A percentile compares a stretch with the other conserved stretches of the same genome.
phyloP scores from a whole-genome alignment of 2,797 vertebrate genomes.

The Sebastes iracundus region DNA sequence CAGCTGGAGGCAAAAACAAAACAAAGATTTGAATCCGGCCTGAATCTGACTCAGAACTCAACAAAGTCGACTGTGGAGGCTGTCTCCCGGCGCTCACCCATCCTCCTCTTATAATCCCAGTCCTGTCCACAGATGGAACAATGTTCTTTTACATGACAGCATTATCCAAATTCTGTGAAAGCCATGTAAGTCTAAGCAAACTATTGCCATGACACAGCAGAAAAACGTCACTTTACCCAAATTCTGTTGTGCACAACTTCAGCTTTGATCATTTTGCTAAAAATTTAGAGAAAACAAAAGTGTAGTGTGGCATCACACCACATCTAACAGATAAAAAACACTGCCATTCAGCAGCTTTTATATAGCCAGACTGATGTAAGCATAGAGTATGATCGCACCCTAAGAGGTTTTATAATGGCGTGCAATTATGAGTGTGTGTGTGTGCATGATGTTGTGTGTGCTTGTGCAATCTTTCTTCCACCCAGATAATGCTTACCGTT shows the following conservation, averaged over 20 bases:
- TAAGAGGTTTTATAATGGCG: slow-evolving; percentile 49
- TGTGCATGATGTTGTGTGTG: slow-evolving; percentile 16
- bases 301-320: neutral
- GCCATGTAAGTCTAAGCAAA: slow-evolving; percentile 23
- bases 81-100: slow-evolving; percentile 10
- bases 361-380: slow-evolving; percentile 28
- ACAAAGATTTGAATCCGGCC: slow-evolving; percentile 11
- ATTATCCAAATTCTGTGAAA: slow-evolving; percentile 21
- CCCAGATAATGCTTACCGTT: slow-evolving; percentile 64
- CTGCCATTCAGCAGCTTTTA: slow-evolving; percentile 43
- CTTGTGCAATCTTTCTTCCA: slow-evolving; percentile 36
- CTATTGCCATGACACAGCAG: slow-evolving; percentile 16
- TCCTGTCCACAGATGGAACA: slow-evolving; percentile 30
- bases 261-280: neutral
- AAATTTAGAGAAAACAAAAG: neutral
- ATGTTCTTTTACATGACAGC: slow-evolving; percentile 33
- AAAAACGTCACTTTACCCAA: neutral
- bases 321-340: slow-evolving; percentile 5
- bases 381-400: slow-evolving; percentile 34
- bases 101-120: slow-evolving; percentile 42
- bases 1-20: slow-evolving; percentile 1
- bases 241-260: neutral
- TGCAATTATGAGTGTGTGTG: slow-evolving; percentile 37
- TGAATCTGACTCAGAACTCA: slow-evolving; percentile 3
- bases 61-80: slow-evolving; percentile 12